Percentiles rank a stretch among this genome's conserved stretches.
These are phyloP conservation scores for Engraulis encrasicolus DNA, from an alignment of 2,113 vertebrate genomes.

Conservation along the genomic window DNA sequence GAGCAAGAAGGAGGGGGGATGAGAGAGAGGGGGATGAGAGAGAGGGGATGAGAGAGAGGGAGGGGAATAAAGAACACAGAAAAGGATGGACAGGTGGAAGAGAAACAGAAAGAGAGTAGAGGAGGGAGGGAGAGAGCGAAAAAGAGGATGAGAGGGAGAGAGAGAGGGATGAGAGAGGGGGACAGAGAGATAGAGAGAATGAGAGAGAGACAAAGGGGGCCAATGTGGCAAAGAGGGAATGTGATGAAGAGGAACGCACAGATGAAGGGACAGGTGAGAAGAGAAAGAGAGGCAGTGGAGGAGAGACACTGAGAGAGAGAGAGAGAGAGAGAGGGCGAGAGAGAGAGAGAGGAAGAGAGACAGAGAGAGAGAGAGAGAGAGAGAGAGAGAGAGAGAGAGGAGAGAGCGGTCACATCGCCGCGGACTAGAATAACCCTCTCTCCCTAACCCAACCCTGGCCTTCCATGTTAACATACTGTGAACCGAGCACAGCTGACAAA, in stretches of 20 bases:
- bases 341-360: neutral
- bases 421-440: slow-evolving; percentile 83
- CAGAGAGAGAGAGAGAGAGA: neutral
- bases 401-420: slow-evolving; percentile 77
- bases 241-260: neutral
- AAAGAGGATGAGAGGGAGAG: neutral
- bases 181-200: neutral
- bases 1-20: neutral
- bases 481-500: slow-evolving; percentile 98
- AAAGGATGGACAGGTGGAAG: no score
- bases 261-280: no score
- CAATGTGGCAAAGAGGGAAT: neutral
- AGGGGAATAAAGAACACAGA: neutral
- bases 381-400: neutral
- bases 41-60: slow-evolving; percentile 60
- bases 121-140: slow-evolving; percentile 54
- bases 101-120: neutral
- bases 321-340: neutral
- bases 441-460: slow-evolving; percentile 93
- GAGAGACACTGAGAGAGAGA: neutral
- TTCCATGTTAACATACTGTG: slow-evolving; percentile 99
- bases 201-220: slow-evolving; percentile 49
- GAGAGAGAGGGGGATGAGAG: slow-evolving; percentile 33
- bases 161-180: neutral
- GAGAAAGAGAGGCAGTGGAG: slow-evolving; percentile 31